These are phyloP conservation scores for Australoheros scitulus DNA, from an alignment of 2,113 vertebrate species.

Conservation along the genomic window DNA sequence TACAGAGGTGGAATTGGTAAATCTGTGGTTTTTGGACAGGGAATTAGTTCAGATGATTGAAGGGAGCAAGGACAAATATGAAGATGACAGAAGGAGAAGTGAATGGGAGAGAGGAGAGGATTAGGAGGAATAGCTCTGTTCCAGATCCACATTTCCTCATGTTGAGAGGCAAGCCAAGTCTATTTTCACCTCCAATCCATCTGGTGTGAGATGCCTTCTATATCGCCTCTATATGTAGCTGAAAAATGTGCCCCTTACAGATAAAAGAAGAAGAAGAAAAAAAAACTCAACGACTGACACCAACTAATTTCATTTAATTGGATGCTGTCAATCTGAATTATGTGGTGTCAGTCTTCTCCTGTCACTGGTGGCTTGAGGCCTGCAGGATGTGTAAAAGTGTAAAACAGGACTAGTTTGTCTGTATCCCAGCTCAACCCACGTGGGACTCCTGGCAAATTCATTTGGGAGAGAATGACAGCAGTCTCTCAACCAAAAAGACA, in stretches of 20 bases:
- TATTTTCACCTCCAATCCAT: constrained; percentile 76
- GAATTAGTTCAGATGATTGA: constrained; percentile 61
- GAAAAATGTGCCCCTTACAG: constrained; percentile 29
- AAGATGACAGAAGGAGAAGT: constrained; percentile 60
- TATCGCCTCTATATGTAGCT: constrained; percentile 48
- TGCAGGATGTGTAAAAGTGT: constrained; percentile 51
- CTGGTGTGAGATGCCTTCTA: constrained; percentile 66
- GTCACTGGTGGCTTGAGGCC: constrained; percentile 37
- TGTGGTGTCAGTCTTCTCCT: constrained; percentile 54
- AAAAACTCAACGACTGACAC: constrained; percentile 54
- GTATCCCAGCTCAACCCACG: constrained; percentile 46
- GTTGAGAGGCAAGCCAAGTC: constrained; percentile 67
- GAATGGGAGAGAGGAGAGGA: constrained; percentile 58
- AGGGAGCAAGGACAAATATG: constrained; percentile 54
- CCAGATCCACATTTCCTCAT: constrained; percentile 66
- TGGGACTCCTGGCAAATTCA: constrained; percentile 43
- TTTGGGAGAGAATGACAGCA: constrained; percentile 67
- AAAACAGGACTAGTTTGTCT: constrained; percentile 47
- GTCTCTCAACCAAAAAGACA: constrained; percentile 66
- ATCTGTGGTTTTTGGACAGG: constrained; percentile 46
- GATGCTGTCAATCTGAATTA: constrained; percentile 69
- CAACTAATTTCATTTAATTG: constrained; percentile 67
- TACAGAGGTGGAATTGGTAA: constrained; percentile 50
- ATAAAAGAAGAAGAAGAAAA: constrained; percentile 10
- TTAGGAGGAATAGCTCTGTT: constrained; percentile 60